Percentiles rank a stretch among this genome's conserved stretches.
Evolutionary conservation across 2,113 vertebrate genomes (phyloP).

Genomic region (Maccullochella peelii): DNA sequence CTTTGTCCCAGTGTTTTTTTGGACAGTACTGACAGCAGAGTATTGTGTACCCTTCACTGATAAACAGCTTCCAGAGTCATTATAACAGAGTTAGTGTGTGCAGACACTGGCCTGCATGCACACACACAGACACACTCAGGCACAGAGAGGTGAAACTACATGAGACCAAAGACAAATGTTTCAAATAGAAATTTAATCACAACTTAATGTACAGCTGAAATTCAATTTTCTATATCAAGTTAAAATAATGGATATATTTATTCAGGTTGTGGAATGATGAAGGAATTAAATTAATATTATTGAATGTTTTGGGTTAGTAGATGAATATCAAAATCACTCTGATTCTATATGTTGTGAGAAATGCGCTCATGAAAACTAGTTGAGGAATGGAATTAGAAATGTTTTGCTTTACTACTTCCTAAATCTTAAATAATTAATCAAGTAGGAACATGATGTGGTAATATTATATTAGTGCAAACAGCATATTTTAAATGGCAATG

Average conservation of each 20-base stretch:
- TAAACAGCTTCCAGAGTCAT: conserved; percentile 78
- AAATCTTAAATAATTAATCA: background rate
- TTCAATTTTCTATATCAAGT: conserved; percentile 46
- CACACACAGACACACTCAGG: conserved; percentile 29
- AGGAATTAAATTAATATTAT: conserved; percentile 41
- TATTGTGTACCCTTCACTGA: conserved; percentile 80
- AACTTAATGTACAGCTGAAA: conserved; percentile 41
- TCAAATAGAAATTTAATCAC: conserved; percentile 53
- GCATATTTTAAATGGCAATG: background rate
- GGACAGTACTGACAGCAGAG: conserved; percentile 67
- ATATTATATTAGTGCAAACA: background rate
- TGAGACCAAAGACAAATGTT: conserved; percentile 51
- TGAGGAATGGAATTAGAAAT: background rate
- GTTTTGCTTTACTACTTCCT: background rate
- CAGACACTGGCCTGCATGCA: conserved; percentile 4
- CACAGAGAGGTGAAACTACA: conserved; percentile 43
- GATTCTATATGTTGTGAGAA: background rate
- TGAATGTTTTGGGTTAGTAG: conserved; percentile 8
- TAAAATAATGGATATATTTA: conserved; percentile 43
- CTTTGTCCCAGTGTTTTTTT: conserved; percentile 78
- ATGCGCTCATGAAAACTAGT: background rate
- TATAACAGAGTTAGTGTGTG: conserved; percentile 67
- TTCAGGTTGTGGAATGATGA: conserved; percentile 42
- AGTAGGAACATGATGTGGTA: background rate
- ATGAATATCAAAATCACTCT: conserved; percentile 16